Base-by-base conservation (phyloP, 2,888 invertebrate species). In the Eudasyphora cyanicolor region DNA sequence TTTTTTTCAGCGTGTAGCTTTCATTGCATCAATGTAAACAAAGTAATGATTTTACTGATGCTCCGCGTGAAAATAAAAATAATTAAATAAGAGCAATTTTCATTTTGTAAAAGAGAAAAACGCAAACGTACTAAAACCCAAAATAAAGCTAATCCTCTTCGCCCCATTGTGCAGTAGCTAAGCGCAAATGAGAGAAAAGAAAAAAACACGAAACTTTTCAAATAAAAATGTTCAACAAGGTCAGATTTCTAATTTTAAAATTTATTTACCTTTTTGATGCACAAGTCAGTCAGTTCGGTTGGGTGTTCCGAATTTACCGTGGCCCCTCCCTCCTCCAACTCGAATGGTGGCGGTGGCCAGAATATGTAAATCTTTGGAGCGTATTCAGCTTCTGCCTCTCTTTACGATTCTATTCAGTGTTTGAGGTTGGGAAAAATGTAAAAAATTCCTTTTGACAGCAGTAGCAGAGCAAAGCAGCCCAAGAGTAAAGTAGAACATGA, bases 161-260 rank as follows among this genome's bases (percentile, higher is more conserved):
- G n/a, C 12, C 17, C 49, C 49, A 10, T 17, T 49, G 49, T 81
- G 76, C 14, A 38, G 38, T 38, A 38, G 5, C 38, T 38, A 12
- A 14, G 38, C 1, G 38, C 10, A 49, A n/a, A 60, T 49, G 73
- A 32, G 60, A 38, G 60, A 45, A 71, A 51, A 45, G 49, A 73
- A n/a, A n/a, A n/a, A n/a, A n/a, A n/a, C n/a, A n/a, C n/a, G n/a
- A 75, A 75, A 62, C 1, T 38, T 67, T 64, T 24, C 51, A 78
- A 73, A 73, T 29, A 60, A 71, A 76, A 70, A 70, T 74, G 75
- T 75, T 75, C 86, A 88, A 87, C 86, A 86, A 86, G 88, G 87
- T 87, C 87, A 87, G 83, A 87, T 87, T 87, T 88, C 86, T 86
- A 87, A 88, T 88, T 89, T 88, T 85, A 80, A 86, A 86, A 85